These are phyloP conservation scores for Xylophagus ater DNA, from an alignment of 2,888 invertebrate genomes.

Conservation along the genomic window DNA sequence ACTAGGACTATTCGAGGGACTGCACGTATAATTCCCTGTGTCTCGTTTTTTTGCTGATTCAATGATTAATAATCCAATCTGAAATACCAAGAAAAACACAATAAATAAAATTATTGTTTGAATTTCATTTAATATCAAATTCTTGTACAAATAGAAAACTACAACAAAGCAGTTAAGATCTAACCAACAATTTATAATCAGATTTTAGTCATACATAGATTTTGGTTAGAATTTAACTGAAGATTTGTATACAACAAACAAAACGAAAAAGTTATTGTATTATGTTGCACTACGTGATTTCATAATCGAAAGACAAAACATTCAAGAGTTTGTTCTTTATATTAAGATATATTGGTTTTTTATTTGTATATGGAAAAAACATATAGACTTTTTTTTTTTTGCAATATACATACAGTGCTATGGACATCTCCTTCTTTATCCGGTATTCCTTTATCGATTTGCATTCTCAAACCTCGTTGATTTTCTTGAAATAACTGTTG, in stretches of 20 bases:
- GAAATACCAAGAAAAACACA: too few species aligned
- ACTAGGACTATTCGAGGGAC: constrained; percentile 84
- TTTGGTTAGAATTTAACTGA: too few species aligned
- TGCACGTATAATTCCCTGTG: constrained; percentile 81
- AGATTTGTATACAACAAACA: too few species aligned
- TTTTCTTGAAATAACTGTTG: constrained; percentile 35
- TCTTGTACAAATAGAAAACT: neutral
- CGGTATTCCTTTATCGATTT: constrained; percentile 33
- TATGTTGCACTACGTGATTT: too few species aligned
- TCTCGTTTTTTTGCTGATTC: constrained; percentile 39
- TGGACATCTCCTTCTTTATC: constrained; percentile 29
- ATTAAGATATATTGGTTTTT: neutral
- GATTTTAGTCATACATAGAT: too few species aligned
- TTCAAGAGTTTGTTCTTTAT: too few species aligned
- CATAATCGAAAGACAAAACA: too few species aligned
- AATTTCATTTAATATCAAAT: too few species aligned
- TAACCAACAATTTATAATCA: too few species aligned
- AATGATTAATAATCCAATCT: constrained; percentile 41
- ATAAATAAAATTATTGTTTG: too few species aligned
- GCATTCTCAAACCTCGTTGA: constrained; percentile 33
- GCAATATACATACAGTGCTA: constrained; percentile 32
- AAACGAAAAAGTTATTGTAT: too few species aligned
- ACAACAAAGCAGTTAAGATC: neutral
- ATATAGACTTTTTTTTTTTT: neutral
- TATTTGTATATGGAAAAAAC: neutral